Percentiles rank a stretch among this genome's conserved stretches.
These are phyloP conservation scores for Xylophagus ater DNA, from an alignment of 2,888 invertebrate genomes.

Conservation along the genomic window DNA sequence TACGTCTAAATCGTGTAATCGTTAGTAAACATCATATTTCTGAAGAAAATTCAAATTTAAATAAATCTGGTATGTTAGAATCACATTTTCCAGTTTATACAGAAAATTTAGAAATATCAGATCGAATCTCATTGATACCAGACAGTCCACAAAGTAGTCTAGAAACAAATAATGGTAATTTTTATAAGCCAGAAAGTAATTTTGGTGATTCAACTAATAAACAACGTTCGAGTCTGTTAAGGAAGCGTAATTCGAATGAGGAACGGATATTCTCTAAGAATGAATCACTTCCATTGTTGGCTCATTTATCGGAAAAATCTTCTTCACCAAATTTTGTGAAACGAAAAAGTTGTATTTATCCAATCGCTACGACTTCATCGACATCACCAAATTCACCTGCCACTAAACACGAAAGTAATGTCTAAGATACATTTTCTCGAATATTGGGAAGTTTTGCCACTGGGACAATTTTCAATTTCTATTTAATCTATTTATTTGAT, in stretches of 20 bases:
- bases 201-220: constrained; percentile 17
- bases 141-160: constrained; percentile 12
- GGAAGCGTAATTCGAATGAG: constrained; percentile 34
- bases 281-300: constrained; percentile 48
- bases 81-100: constrained; percentile 37
- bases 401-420: constrained; percentile 22
- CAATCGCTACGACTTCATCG: constrained; percentile 37
- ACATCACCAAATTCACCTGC: constrained; percentile 19
- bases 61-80: constrained; percentile 35
- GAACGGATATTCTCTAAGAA: constrained; percentile 36
- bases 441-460: too few species aligned
- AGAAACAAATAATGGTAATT: constrained; percentile 4
- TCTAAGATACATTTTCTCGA: too few species aligned
- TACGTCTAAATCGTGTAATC: constrained; percentile 14
- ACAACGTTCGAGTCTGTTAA: constrained; percentile 24
- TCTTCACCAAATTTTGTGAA: constrained; percentile 48
- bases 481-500: too few species aligned
- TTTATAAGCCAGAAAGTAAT: constrained; percentile 16
- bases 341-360: constrained; percentile 52
- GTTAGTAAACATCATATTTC: constrained; percentile 7
- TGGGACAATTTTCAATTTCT: too few species aligned
- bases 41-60: constrained; percentile 7
- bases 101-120: constrained; percentile 18
- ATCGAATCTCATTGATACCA: constrained; percentile 21
- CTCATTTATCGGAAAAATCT: constrained; percentile 32